Percentiles rank a stretch among this genome's conserved stretches.
These are phyloP conservation scores for Tupaia tana DNA, from an alignment of 2,113 vertebrate species.

Conservation along the genomic window DNA sequence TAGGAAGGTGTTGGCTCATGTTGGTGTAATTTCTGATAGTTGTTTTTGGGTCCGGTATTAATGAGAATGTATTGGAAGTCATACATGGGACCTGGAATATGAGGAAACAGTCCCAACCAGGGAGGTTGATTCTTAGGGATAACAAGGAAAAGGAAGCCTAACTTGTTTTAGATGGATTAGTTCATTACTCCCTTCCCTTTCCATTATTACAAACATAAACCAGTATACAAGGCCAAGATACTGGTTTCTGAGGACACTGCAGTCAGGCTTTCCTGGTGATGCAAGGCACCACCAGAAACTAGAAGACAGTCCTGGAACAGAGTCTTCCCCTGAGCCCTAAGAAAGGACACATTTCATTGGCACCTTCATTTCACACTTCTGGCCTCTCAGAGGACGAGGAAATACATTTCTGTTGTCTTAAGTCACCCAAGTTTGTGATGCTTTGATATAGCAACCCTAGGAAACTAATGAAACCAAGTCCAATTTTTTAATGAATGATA, in stretches of 20 bases:
- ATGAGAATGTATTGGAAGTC: neutral
- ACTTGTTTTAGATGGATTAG: neutral
- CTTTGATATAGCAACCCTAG: neutral
- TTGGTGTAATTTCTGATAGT: neutral
- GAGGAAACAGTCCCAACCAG: neutral
- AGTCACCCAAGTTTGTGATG: neutral
- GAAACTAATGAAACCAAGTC: conserved; percentile 41
- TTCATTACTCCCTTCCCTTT: neutral
- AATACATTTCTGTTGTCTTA: neutral
- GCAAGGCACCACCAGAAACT: too few relatives aligned
- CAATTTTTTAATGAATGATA: conserved; percentile 34
- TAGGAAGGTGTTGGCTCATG: neutral
- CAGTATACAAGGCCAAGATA: neutral
- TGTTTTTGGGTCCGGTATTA: neutral
- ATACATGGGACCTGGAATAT: neutral
- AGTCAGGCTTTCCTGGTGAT: neutral
- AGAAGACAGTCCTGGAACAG: neutral
- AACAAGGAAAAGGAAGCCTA: neutral
- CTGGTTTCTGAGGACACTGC: neutral
- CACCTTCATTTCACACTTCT: neutral
- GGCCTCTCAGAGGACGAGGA: neutral
- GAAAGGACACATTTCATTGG: neutral
- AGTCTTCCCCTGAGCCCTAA: neutral
- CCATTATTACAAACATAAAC: neutral
- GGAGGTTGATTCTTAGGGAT: neutral